These are phyloP conservation scores for Notothenia coriiceps DNA, from an alignment of 2,113 vertebrate species.

Conservation along the genomic window DNA sequence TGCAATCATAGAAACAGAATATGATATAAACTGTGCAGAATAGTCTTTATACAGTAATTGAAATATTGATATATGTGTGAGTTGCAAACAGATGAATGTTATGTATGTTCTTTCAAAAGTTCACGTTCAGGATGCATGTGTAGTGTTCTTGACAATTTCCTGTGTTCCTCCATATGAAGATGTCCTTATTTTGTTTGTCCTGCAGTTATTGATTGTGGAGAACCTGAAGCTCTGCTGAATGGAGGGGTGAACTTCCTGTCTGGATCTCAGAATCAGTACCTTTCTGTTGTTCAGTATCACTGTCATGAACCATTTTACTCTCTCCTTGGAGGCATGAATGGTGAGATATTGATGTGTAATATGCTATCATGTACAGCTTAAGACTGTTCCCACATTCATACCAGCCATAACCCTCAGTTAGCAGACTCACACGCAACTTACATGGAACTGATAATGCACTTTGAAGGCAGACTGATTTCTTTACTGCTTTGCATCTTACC, in stretches of 20 bases:
- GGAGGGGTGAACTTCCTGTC: conserved; percentile 70
- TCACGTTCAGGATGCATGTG: background rate
- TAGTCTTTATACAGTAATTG: no score
- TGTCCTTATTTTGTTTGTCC: conserved; percentile 4
- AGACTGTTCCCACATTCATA: background rate
- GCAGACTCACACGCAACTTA: background rate
- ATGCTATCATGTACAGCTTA: background rate
- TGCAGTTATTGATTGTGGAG: conserved; percentile 82
- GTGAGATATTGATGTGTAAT: conserved; percentile 29
- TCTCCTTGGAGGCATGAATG: conserved; percentile 29
- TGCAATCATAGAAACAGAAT: no score
- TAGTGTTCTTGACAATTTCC: background rate
- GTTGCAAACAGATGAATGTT: no score
- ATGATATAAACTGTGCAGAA: no score
- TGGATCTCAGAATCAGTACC: conserved; percentile 77
- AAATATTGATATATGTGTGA: no score
- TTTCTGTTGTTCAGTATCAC: conserved; percentile 77
- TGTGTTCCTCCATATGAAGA: background rate
- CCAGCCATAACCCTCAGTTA: background rate
- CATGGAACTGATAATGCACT: background rate
- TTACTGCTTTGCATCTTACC: background rate
- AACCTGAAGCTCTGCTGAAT: conserved; percentile 73
- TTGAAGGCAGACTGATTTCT: background rate
- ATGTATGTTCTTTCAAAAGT: no score
- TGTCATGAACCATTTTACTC: conserved; percentile 81